phyloP scores from a whole-genome alignment of 2,113 vertebrate genomes.

The Poecilia latipinna region DNA sequence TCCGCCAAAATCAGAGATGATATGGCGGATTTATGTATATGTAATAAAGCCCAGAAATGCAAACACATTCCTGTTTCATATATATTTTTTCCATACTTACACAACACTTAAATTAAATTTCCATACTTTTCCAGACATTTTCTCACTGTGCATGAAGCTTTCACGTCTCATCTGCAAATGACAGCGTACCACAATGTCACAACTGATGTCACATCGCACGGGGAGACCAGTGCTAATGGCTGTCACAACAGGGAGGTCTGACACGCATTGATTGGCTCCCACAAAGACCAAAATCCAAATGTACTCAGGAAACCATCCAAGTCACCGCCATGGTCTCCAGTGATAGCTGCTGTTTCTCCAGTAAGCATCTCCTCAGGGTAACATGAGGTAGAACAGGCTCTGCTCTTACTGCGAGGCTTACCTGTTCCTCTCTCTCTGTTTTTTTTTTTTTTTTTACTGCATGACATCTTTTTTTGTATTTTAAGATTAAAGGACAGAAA shows the following conservation, averaged over 20 bases:
- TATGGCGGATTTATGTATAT: no score
- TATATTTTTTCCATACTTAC: neutral
- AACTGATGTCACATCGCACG: slow-evolving; percentile 43
- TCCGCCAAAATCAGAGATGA: neutral
- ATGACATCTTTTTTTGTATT: slow-evolving; percentile 63
- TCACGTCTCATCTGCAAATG: slow-evolving; percentile 44
- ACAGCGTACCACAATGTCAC: slow-evolving; percentile 46
- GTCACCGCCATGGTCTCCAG: slow-evolving; percentile 53
- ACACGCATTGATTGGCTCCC: slow-evolving; percentile 55
- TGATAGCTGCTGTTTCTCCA: slow-evolving; percentile 39
- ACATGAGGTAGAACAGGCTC: slow-evolving; percentile 47
- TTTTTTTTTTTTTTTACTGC: slow-evolving; percentile 58
- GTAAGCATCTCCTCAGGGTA: slow-evolving; percentile 55
- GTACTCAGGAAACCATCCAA: slow-evolving; percentile 27
- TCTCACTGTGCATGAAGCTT: slow-evolving; percentile 5
- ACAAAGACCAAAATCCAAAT: slow-evolving; percentile 13
- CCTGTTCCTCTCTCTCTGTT: slow-evolving; percentile 45
- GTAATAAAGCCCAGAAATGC: neutral
- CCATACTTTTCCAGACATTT: slow-evolving; percentile 32
- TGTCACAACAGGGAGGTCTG: slow-evolving; percentile 61
- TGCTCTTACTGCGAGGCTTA: slow-evolving; percentile 53
- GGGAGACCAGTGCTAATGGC: slow-evolving; percentile 61
- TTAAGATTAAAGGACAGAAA: slow-evolving; percentile 42
- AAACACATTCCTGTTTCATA: neutral
- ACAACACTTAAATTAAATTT: neutral